phyloP scores from a whole-genome alignment of 2,797 vertebrate species.

The Nannoperca obscura region DNA sequence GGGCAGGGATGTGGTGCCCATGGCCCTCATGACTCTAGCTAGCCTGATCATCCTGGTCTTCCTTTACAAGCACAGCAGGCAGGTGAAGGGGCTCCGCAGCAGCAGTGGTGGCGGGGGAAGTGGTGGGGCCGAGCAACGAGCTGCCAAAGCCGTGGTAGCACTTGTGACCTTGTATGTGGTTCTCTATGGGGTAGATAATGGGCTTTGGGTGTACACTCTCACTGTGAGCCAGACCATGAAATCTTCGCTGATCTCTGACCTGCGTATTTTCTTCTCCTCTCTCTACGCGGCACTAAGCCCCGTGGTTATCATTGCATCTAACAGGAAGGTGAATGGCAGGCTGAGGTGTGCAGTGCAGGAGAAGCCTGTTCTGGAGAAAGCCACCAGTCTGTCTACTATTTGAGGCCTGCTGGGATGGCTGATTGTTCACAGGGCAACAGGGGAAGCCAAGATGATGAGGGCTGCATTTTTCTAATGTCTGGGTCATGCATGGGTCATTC shows the following conservation, averaged over 20 bases:
- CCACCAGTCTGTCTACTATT: conserved; percentile 35
- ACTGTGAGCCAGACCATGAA: conserved; percentile 76
- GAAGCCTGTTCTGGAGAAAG: conserved; percentile 44
- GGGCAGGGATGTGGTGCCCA: conserved; percentile 83
- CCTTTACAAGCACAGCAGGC: conserved; percentile 81
- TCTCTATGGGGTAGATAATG: conserved; percentile 84
- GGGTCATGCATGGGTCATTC: conserved; percentile 17
- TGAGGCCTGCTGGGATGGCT: conserved; percentile 44
- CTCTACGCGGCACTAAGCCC: conserved; percentile 85
- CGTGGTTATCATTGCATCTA: conserved; percentile 81
- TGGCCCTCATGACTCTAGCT: conserved; percentile 81
- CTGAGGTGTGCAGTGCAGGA: conserved; percentile 67
- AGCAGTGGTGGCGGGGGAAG: conserved; percentile 15
- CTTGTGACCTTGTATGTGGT: conserved; percentile 83
- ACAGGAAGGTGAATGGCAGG: conserved; percentile 82
- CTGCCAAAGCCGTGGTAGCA: conserved; percentile 80
- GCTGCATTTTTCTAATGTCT: conserved; percentile 2
- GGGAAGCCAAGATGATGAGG: conserved; percentile 14
- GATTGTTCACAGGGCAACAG: conserved; percentile 27
- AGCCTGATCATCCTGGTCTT: conserved; percentile 83
- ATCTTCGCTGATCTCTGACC: conserved; percentile 81
- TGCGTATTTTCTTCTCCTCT: conserved; percentile 84
- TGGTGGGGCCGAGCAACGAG: conserved; percentile 72
- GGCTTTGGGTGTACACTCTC: conserved; percentile 86
- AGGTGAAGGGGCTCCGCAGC: conserved; percentile 75